Percentiles rank a stretch among this genome's conserved stretches.
phyloP scores from a whole-genome alignment of 64 coral and sea anemone species.

The Hydrozoanthus tunicans region DNA sequence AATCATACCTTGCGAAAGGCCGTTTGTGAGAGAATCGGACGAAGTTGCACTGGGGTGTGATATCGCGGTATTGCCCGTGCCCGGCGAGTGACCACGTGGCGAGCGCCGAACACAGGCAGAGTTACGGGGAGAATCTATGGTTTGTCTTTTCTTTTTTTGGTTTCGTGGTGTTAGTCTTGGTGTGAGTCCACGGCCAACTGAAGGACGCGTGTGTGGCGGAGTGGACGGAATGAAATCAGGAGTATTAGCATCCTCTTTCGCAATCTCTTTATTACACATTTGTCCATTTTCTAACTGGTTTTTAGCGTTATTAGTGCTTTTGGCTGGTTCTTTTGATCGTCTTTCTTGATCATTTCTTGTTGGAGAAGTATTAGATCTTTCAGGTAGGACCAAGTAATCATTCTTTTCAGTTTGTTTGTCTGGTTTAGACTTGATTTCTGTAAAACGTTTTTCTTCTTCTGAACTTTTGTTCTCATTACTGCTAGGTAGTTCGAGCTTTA shows the following conservation, averaged over 20 bases:
- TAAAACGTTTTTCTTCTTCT: not conserved
- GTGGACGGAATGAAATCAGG: slow-evolving; percentile 44
- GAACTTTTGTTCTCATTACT: not conserved
- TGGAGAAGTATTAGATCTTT: not conserved
- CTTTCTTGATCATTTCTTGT: slow-evolving; percentile 6
- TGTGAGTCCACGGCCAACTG: slow-evolving; percentile 15
- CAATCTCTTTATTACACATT: not conserved
- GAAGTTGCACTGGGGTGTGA: not conserved
- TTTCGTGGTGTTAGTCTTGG: slow-evolving; percentile 13
- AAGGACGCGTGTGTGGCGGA: slow-evolving; percentile 8
- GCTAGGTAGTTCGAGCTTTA: not conserved
- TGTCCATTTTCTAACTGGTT: not conserved
- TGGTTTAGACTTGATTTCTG: slow-evolving; percentile 16
- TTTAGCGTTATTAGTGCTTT: not conserved
- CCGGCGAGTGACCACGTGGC: not conserved
- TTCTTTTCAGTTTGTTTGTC: not conserved
- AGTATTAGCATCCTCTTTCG: not conserved
- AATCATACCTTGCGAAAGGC: not conserved
- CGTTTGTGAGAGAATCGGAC: not conserved
- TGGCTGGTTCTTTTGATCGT: not conserved
- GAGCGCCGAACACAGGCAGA: slow-evolving; percentile 18
- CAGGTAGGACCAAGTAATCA: too few relatives aligned
- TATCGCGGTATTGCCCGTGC: not conserved
- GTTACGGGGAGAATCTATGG: not conserved
- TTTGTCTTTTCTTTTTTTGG: not conserved